A percentile compares a stretch with the other conserved stretches of the same genome.
These are phyloP conservation scores for Orthosia gothica DNA, from an alignment of 2,888 invertebrate species.

Conservation along the genomic window DNA sequence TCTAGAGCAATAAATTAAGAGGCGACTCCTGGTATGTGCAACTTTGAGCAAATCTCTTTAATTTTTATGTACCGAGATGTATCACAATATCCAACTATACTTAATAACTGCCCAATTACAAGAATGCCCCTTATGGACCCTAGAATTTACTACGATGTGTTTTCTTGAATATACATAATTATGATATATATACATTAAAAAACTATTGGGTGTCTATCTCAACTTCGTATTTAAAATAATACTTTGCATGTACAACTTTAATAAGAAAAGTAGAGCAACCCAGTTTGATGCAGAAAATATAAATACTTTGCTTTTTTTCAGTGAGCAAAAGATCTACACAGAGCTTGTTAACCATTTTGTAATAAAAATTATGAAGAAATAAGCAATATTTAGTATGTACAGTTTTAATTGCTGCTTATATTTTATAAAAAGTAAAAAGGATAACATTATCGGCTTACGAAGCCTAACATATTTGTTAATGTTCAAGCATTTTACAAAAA, in stretches of 20 bases:
- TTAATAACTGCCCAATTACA: too few relatives aligned
- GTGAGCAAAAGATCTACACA: neutral
- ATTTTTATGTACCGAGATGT: too few relatives aligned
- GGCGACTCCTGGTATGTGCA: too few relatives aligned
- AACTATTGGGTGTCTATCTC: too few relatives aligned
- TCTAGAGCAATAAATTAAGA: too few relatives aligned
- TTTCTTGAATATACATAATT: too few relatives aligned
- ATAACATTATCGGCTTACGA: constrained; percentile 2
- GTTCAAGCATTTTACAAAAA: neutral
- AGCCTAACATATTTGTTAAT: neutral
- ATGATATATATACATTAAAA: too few relatives aligned
- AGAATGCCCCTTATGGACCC: too few relatives aligned
- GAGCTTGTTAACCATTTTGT: neutral
- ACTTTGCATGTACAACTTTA: constrained; percentile 12
- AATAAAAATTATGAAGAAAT: neutral
- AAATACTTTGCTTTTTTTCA: neutral
- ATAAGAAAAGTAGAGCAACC: neutral
- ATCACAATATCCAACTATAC: too few relatives aligned
- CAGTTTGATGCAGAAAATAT: neutral
- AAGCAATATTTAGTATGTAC: neutral
- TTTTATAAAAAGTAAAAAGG: neutral
- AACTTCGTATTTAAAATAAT: too few relatives aligned
- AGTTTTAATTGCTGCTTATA: neutral
- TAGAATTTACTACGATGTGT: too few relatives aligned
- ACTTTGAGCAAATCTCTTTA: too few relatives aligned